phyloP scores from a whole-genome alignment of 2,797 vertebrate genomes.

The Selene dorsalis region DNA sequence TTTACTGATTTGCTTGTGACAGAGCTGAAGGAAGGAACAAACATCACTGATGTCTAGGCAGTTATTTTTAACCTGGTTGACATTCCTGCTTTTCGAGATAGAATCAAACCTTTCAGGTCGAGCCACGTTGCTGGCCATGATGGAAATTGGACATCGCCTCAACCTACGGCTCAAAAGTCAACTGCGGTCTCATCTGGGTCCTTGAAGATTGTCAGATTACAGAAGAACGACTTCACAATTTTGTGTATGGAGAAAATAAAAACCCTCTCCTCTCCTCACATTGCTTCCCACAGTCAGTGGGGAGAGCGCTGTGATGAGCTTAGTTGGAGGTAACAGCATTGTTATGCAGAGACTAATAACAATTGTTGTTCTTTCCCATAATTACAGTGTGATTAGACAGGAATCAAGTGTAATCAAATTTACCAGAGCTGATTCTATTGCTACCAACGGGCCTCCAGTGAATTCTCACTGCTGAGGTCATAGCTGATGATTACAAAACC shows the following conservation, averaged over 20 bases:
- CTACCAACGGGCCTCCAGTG: not conserved
- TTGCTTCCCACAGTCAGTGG: conserved; percentile 15
- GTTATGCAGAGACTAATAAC: conserved; percentile 35
- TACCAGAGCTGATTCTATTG: conserved; percentile 25
- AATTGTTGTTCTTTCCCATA: conserved; percentile 7
- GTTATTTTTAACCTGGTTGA: conserved; percentile 9
- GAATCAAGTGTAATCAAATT: conserved; percentile 44
- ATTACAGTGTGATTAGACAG: conserved; percentile 40
- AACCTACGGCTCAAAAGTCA: conserved; percentile 4
- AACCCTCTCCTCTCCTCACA: not conserved
- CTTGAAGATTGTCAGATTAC: conserved; percentile 29
- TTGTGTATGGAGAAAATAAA: conserved; percentile 1
- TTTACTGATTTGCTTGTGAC: conserved; percentile 8
- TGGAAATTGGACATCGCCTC: conserved; percentile 15
- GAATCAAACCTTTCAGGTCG: conserved; percentile 4
- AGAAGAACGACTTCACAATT: conserved; percentile 3
- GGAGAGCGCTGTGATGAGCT: conserved; percentile 18
- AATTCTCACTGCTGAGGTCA: not conserved
- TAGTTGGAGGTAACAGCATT: conserved; percentile 47
- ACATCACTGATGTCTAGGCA: not conserved
- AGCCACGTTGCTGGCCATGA: conserved; percentile 25
- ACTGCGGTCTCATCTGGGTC: not conserved
- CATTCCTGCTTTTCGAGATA: conserved; percentile 24
- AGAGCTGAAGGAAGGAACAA: conserved; percentile 7
- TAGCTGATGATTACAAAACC: conserved; percentile 32